These are phyloP conservation scores for Cinclus cinclus DNA, from an alignment of 2,113 vertebrate species.

Conservation along the genomic window DNA sequence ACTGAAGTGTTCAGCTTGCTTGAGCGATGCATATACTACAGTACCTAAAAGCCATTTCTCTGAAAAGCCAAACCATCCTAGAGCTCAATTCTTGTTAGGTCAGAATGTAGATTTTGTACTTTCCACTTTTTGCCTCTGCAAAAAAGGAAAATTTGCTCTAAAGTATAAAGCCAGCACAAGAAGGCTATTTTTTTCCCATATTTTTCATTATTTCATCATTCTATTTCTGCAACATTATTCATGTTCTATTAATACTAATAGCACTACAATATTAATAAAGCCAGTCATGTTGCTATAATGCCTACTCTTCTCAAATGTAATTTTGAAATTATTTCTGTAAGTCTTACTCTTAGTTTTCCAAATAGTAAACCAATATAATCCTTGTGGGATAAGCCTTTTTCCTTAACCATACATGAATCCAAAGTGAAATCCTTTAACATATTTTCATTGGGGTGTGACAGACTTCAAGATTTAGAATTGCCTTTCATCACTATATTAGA, in stretches of 20 bases:
- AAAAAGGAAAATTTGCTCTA: neutral
- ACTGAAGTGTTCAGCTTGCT: neutral
- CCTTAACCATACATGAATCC: neutral
- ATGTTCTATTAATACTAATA: neutral
- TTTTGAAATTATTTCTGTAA: neutral
- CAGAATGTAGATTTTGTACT: neutral
- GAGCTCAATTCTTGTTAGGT: neutral
- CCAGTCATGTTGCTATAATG: neutral
- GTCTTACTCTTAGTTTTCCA: neutral
- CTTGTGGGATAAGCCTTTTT: neutral
- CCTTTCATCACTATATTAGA: conserved; percentile 39
- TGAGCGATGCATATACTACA: neutral
- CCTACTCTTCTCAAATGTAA: neutral
- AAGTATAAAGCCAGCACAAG: neutral
- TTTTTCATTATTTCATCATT: neutral
- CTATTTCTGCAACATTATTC: neutral
- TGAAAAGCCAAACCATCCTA: neutral
- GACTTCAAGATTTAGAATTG: conserved; percentile 44
- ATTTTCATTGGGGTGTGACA: conserved; percentile 35
- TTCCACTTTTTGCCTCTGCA: neutral
- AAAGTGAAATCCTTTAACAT: conserved; percentile 9
- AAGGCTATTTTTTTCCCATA: neutral
- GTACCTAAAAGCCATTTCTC: neutral
- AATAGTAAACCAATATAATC: conserved; percentile 15
- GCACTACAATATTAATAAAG: neutral